phyloP scores from a whole-genome alignment of 2,113 vertebrate genomes.

The Elgaria multicarinata region DNA sequence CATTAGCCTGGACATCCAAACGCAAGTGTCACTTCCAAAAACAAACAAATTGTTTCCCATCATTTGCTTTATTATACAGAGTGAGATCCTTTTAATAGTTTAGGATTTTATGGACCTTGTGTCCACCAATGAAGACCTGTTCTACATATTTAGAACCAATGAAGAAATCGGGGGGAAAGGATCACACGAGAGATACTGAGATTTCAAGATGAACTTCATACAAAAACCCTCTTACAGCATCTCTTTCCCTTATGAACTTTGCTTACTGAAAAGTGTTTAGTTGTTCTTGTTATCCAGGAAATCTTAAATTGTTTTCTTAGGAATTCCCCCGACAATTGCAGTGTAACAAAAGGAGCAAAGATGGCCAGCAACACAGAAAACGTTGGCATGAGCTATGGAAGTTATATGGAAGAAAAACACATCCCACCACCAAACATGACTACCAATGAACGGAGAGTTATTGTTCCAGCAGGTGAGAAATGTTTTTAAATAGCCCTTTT shows the following conservation, averaged over 20 bases:
- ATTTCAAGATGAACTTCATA: conserved; percentile 5
- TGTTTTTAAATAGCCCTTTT: not conserved
- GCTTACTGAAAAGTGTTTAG: not conserved
- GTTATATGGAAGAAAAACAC: conserved; percentile 90
- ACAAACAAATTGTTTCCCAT: not conserved
- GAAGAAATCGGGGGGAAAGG: not conserved
- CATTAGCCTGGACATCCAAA: not conserved
- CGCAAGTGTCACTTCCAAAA: not conserved
- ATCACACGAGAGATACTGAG: not conserved
- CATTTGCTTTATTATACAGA: not conserved
- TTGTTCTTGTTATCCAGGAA: conserved; percentile 31
- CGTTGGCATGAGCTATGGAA: conserved; percentile 83
- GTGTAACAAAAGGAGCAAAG: conserved; percentile 85
- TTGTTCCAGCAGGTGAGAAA: conserved; percentile 87
- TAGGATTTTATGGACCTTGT: not conserved
- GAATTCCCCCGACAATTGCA: conserved; percentile 87
- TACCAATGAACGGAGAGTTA: conserved; percentile 87
- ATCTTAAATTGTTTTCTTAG: conserved; percentile 68
- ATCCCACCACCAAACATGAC: conserved; percentile 89
- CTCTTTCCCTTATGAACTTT: conserved; percentile 9
- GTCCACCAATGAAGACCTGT: not conserved
- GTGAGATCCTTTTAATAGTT: not conserved
- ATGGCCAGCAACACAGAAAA: conserved; percentile 78
- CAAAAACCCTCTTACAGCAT: accelerated
- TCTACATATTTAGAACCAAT: conserved; percentile 14